These are phyloP conservation scores for Mesitornis unicolor DNA, from an alignment of 2,113 vertebrate genomes.

Conservation along the genomic window DNA sequence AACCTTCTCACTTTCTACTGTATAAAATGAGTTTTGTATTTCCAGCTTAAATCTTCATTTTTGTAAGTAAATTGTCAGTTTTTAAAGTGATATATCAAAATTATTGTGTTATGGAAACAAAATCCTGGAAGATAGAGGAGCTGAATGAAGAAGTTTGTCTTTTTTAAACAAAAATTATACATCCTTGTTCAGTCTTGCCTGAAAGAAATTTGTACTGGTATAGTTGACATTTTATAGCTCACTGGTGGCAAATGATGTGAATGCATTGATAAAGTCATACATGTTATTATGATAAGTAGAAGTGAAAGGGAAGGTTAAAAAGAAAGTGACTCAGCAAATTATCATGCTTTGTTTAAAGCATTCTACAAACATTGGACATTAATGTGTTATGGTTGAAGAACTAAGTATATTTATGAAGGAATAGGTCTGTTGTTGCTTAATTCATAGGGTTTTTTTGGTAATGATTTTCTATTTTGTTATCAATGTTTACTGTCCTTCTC, in stretches of 20 bases:
- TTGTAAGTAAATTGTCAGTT: neutral
- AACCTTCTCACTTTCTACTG: neutral
- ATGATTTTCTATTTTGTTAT: neutral
- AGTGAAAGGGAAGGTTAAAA: neutral
- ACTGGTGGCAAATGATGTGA: neutral
- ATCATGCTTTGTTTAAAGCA: neutral
- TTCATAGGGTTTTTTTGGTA: neutral
- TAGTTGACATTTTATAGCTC: neutral
- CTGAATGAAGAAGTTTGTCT: neutral
- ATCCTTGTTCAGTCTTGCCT: neutral
- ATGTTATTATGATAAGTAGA: neutral
- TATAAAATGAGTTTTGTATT: neutral
- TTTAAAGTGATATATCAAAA: neutral
- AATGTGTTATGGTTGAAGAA: neutral
- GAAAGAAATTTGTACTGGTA: neutral
- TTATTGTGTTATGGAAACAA: neutral
- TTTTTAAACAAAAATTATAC: neutral
- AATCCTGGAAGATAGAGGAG: neutral
- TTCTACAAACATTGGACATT: neutral
- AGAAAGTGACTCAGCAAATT: neutral
- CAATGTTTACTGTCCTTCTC: neutral
- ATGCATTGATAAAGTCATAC: neutral
- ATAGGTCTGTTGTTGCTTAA: neutral
- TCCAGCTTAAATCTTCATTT: neutral
- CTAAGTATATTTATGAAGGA: neutral